phyloP scores from a whole-genome alignment of 1,140 invertebrate species.

The Paraescarpia echinospica region DNA sequence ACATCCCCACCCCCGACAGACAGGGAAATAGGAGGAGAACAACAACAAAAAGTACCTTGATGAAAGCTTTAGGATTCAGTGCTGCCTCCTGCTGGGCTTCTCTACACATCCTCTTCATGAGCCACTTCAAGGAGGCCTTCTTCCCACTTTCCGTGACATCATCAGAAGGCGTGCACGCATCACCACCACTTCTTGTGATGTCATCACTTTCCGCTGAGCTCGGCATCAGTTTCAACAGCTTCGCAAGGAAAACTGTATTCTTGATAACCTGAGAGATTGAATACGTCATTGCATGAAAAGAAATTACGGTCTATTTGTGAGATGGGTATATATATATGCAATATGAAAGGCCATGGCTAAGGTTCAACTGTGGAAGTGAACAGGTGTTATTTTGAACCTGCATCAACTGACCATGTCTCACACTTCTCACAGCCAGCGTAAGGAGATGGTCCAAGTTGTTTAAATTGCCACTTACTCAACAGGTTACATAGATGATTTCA shows the following conservation, averaged over 20 bases:
- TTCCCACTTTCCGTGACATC: constrained; percentile 12
- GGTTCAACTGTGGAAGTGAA: no score
- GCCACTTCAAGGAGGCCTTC: constrained; percentile 62
- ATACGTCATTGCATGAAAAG: neutral
- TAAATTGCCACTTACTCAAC: no score
- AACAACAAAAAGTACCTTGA: constrained; percentile 57
- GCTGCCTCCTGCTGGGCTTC: constrained; percentile 74
- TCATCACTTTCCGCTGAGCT: constrained; percentile 30
- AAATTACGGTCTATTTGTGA: neutral
- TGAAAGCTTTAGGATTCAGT: constrained; percentile 55
- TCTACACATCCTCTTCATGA: constrained; percentile 69
- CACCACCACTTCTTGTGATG: neutral
- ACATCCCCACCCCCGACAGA: constrained; percentile 13
- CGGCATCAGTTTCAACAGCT: constrained; percentile 63
- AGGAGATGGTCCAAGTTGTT: no score
- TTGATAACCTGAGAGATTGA: constrained; percentile 62
- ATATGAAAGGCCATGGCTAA: no score
- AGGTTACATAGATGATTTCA: no score
- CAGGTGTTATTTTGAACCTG: no score
- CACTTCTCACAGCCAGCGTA: no score
- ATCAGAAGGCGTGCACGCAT: neutral
- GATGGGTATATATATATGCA: no score
- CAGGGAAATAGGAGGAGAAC: constrained; percentile 8
- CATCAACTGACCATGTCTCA: no score
- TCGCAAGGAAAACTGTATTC: constrained; percentile 72